Evolutionary conservation across 2,888 invertebrate genomes (phyloP), one percentile per base, ranked within the genome.

Genomic region (Orthosia gracilis): DNA sequence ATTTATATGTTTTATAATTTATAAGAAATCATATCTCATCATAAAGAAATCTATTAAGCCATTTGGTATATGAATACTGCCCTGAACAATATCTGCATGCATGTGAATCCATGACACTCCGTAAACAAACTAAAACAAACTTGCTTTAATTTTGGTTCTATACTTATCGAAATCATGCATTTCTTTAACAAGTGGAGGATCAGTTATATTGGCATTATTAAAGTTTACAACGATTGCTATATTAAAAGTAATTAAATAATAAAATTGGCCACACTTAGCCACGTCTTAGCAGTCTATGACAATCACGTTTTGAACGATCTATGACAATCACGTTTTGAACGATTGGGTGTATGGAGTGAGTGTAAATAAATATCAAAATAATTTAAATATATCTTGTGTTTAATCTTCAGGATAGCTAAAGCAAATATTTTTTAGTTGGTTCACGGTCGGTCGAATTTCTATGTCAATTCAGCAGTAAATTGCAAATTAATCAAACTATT

Each of bases 1-100:
- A 82, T 80, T 58, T 70, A 76, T 69, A 79, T 73, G 82, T 83
- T 81, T 75, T 78, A 87, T 82, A 86, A 76, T 83, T 80, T 83
- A 87, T 75, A 80, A 89, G 75, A 85, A 78, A 78, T 80, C 76
- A 87, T 90, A 90, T 87, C 89, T 90, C 90, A 89, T 88, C 86
- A 88, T 90, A 89, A 89, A 92, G 86, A 91, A 89, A 91, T 92
- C 89, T 93, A 93, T 93, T 89, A 93, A 94, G 89, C 88, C 92
- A 93, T 96, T 96, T 95, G 96, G 95, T 95, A 94, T 93, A 87
- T 91, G 88, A 95, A 95, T 95, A 96, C 96, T 96, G 95, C 91
- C 93, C 92, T 90, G 93, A 92, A 92, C 85, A 89, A 89, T 86
- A 89, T 88, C 84, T 91, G 90, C 88, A 85, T 87, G 77, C 71